phyloP scores from a whole-genome alignment of 2,888 invertebrate species.

The Lissocephala sabroskyi region DNA sequence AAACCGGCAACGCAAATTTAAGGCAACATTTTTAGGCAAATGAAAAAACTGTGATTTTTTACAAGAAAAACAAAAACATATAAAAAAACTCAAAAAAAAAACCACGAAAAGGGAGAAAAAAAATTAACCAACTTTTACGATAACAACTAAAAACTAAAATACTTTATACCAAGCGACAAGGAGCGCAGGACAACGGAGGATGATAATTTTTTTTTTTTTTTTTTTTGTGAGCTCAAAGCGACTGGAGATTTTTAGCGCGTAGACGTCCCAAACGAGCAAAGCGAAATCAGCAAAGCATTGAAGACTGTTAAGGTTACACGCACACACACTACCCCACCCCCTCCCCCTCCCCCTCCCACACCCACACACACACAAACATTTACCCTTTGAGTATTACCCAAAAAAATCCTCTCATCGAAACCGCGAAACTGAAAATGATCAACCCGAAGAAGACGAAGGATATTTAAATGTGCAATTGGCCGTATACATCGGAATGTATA shows the following conservation, averaged over 20 bases:
- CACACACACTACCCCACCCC: slow-evolving; percentile 10
- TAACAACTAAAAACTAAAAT: too few species aligned
- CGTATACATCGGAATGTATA: background rate
- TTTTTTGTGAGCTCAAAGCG: background rate
- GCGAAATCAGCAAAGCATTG: slow-evolving; percentile 32
- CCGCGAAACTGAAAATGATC: slow-evolving; percentile 15
- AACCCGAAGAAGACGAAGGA: slow-evolving; percentile 21
- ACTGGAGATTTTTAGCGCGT: slow-evolving; percentile 9
- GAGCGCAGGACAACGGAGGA: too few species aligned
- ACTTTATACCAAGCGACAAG: too few species aligned
- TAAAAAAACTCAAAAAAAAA: background rate
- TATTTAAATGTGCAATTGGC: slow-evolving; percentile 3
- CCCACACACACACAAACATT: slow-evolving; percentile 13
- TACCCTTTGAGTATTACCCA: slow-evolving; percentile 30
- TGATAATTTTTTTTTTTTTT: too few species aligned
- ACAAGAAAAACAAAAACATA: slow-evolving; percentile 24
- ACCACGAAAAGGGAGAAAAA: background rate
- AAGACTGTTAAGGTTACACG: slow-evolving; percentile 35
- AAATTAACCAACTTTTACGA: too few species aligned
- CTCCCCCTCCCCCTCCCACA: slow-evolving; percentile 1
- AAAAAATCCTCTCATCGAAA: too few species aligned
- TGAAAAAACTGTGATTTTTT: slow-evolving; percentile 70
- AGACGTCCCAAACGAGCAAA: slow-evolving; percentile 29
- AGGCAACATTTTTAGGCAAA: slow-evolving; percentile 54
- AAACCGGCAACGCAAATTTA: slow-evolving; percentile 6